phyloP scores from a whole-genome alignment of 2,113 vertebrate genomes.

The Struthidea cinerea region DNA sequence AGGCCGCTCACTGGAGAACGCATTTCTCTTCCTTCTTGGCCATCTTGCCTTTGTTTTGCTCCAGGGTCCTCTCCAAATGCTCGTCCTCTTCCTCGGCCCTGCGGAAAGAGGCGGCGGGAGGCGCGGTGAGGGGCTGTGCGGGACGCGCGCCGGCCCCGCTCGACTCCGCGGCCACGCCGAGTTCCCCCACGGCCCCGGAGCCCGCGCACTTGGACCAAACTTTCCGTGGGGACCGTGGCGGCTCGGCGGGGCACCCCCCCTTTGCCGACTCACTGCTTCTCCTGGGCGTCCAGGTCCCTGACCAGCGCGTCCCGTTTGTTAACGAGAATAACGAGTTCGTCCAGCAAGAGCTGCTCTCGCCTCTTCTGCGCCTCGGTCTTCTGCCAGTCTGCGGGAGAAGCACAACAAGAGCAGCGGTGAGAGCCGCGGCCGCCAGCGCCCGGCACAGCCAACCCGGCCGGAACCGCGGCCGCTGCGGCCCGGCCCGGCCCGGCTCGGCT shows the following conservation, averaged over 20 bases:
- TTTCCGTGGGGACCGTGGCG: background rate
- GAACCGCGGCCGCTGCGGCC: background rate
- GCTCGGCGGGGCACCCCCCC: background rate
- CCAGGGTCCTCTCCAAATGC: conserved; percentile 96
- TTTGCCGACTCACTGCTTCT: conserved; percentile 36
- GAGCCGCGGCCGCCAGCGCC: background rate
- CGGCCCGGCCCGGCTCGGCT: background rate
- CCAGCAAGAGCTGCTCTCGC: conserved; percentile 92
- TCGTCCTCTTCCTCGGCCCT: conserved; percentile 98
- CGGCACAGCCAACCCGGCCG: background rate
- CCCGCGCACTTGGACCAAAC: background rate
- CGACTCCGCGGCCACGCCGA: background rate
- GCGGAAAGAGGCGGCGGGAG: conserved; percentile 35
- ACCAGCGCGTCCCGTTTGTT: conserved; percentile 95
- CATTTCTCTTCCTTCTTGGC: conserved; percentile 99
- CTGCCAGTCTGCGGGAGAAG: conserved; percentile 86
- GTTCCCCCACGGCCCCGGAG: background rate
- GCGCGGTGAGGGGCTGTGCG: background rate
- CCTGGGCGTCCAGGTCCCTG: conserved; percentile 89
- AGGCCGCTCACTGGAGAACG: conserved; percentile 83
- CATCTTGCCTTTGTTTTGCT: conserved; percentile 99
- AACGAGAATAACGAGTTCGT: conserved; percentile 94
- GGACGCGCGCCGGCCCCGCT: background rate
- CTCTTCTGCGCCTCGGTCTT: conserved; percentile 97
- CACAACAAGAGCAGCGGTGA: background rate